Conservation (phyloP, 1,140 invertebrate genomes). For the Phthorimaea operculella region DNA sequence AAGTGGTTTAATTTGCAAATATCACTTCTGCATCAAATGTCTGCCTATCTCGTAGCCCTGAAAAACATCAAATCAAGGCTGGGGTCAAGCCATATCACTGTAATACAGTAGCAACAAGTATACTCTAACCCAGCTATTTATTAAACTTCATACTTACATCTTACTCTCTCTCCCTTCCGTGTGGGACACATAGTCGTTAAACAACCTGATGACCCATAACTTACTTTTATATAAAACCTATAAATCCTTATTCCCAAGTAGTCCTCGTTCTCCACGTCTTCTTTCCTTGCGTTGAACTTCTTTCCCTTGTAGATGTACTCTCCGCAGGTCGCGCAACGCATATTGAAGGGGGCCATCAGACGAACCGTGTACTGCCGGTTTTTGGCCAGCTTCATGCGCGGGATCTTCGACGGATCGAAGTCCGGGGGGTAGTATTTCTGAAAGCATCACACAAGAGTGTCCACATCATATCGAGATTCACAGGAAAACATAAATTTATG, state of each 20-base stretch:
- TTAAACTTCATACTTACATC: no score
- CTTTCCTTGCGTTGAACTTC: slow-evolving; percentile 99
- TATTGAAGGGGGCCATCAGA: slow-evolving; percentile 99
- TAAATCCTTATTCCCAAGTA: slow-evolving; percentile 99
- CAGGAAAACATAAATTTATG: no score
- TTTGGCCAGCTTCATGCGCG: slow-evolving; percentile 93
- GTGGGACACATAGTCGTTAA: no score
- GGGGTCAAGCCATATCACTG: no score
- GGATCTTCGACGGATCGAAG: slow-evolving; percentile 99
- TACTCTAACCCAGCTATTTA: no score
- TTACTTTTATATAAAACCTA: slow-evolving; percentile 89
- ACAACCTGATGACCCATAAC: slow-evolving; percentile 9
- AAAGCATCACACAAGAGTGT: slow-evolving; percentile 29
- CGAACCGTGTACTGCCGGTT: slow-evolving; percentile 96
- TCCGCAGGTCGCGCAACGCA: slow-evolving; percentile 98
- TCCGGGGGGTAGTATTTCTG: slow-evolving; percentile 99
- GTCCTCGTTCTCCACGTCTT: slow-evolving; percentile 97
- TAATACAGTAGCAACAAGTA: no score
- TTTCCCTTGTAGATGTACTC: slow-evolving; percentile 99
- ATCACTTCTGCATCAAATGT: no score
- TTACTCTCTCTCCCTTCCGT: no score
- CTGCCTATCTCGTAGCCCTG: no score
- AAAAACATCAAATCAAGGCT: no score
- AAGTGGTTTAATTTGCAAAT: no score
- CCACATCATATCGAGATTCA: no score